A percentile compares a stretch with the other conserved stretches of the same genome.
phyloP scores from a whole-genome alignment of 2,888 invertebrate species.

The Euphydryas editha region DNA sequence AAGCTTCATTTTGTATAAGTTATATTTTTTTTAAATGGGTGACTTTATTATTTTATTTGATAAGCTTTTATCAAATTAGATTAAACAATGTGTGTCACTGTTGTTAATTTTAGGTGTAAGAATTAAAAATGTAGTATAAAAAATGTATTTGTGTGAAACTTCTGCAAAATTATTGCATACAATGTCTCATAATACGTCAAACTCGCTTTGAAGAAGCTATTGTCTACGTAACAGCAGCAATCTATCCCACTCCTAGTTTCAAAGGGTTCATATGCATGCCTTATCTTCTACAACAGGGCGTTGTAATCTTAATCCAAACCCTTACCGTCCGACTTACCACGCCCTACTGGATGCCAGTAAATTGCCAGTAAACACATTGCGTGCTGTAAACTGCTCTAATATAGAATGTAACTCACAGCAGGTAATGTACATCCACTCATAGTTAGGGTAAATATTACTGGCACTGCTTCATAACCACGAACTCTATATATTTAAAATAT shows the following conservation, averaged over 20 bases:
- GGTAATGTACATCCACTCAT: slow-evolving; percentile 36
- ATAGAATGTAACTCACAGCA: slow-evolving; percentile 28
- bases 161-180: neutral
- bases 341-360: slow-evolving; percentile 18
- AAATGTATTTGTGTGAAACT: too few relatives aligned
- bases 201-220: slow-evolving; percentile 3
- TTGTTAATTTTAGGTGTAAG: too few relatives aligned
- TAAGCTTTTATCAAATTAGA: too few relatives aligned
- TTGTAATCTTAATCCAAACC: slow-evolving; percentile 31
- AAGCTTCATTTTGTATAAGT: neutral
- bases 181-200: neutral
- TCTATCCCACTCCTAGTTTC: slow-evolving; percentile 26
- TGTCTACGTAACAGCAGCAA: slow-evolving; percentile 2
- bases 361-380: slow-evolving; percentile 36
- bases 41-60: too few relatives aligned
- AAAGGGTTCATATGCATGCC: slow-evolving; percentile 39
- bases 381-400: slow-evolving; percentile 35
- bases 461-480: slow-evolving; percentile 13
- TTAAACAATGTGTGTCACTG: too few relatives aligned
- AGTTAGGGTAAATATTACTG: slow-evolving; percentile 25
- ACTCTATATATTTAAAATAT: slow-evolving; percentile 24
- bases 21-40: slow-evolving; percentile 10
- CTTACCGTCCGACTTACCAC: slow-evolving; percentile 17
- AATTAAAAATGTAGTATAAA: too few relatives aligned
- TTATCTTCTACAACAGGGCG: slow-evolving; percentile 38